Conservation (phyloP, 2,888 invertebrate genomes). For the Macropis europaea region DNA sequence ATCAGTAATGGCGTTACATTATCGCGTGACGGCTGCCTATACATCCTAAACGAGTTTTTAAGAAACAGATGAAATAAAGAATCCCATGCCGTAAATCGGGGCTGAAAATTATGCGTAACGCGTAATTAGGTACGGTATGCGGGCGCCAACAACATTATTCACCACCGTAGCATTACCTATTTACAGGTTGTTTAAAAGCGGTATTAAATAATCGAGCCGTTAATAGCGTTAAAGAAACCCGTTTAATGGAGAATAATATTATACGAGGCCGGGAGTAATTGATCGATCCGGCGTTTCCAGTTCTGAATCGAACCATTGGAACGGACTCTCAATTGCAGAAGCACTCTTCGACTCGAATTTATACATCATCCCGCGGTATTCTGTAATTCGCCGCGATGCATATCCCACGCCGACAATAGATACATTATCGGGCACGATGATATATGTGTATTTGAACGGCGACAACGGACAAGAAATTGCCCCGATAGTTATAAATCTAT, state of each 20-base stretch:
- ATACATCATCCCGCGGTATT: neutral
- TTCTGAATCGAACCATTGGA: constrained; percentile 8
- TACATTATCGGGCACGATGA: neutral
- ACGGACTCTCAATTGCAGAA: constrained; percentile 14
- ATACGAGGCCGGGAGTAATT: too few species aligned
- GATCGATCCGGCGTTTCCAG: neutral
- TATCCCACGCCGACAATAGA: constrained; percentile 2
- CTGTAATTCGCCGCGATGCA: neutral
- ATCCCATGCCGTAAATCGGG: neutral
- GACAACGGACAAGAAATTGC: constrained; percentile 11
- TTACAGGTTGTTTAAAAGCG: neutral
- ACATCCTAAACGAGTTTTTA: neutral
- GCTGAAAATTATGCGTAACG: too few species aligned
- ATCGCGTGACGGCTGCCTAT: neutral
- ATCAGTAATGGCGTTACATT: constrained; percentile 6
- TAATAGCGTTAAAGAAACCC: too few species aligned
- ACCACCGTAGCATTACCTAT: neutral
- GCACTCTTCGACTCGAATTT: too few species aligned
- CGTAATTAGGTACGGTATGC: neutral
- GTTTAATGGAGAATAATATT: too few species aligned
- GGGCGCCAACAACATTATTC: neutral
- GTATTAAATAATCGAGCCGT: neutral
- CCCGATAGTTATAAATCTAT: constrained; percentile 7
- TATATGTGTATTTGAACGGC: neutral
- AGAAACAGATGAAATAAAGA: neutral